Base-by-base conservation (phyloP, 2,113 vertebrate species). In the Apodemus speciosus region DNA sequence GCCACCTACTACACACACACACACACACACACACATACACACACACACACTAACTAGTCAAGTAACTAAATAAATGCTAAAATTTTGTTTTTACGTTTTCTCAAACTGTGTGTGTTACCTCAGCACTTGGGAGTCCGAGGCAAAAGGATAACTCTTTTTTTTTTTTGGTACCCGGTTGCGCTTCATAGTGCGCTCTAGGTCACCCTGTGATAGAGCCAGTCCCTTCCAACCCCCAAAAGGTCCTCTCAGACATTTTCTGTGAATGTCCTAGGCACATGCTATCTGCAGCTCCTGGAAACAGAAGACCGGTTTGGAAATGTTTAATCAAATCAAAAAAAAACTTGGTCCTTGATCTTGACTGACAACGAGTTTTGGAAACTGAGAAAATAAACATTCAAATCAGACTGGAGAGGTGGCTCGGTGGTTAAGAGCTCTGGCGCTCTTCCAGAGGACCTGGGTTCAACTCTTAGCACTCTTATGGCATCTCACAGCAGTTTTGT, bases 241-340 rank as follows among this genome's bases (percentile, higher is more conserved):
- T 77, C 89, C 51, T 89, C 49, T 69, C 69, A 66, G n/a, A 40
- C 91, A 92, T 97, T 86, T 95, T 86, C 93, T 88, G 23, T 60
- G 93, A 69, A 87, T 27, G 10, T 81, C 58, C 38, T 76, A 30
- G 51, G 64, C 58, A 88, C 66, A 93, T 71, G 68, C 68, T 94
- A 91, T 23, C 51, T 27, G 62, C 49, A 46, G 77, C 49, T 64
- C 66, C 84, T 23, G 79, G 87, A 88, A 89, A 64, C 72, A 87
- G 64, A 84, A 89, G 16, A 71, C 49, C 89, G 23, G 20, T 84
- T 96, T 96, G 79, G 71, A 18, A 64, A 64, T 95, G 86, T 94
- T 75, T 79, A 76, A 23, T 90, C 81, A 92, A 91, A 93, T 89
- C n/a, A n/a, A n/a, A n/a, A 32, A 69, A 66, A 84, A 66, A 90